Evolutionary conservation across 1,140 invertebrate genomes (phyloP), one percentile per base, ranked within the genome.

Genomic region (Microplitis demolitor): DNA sequence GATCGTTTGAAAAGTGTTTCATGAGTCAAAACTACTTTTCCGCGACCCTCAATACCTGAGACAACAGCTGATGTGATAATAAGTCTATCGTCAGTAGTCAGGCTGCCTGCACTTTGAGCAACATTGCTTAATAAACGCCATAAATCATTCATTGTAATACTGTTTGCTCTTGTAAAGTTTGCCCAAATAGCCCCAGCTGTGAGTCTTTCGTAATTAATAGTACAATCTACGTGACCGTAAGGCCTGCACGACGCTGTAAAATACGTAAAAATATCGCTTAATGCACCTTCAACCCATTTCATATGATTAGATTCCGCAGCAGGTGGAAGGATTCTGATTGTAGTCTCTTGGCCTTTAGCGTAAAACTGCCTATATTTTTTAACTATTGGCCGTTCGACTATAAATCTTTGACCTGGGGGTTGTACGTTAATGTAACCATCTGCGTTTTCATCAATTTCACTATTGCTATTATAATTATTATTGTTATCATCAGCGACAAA

Each of bases 1-100:
- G 68, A 70, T 62, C 13, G 45, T 70, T 70, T 62, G 9, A 35
- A 53, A 3, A 70, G 31, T 51, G 13, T 24, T 58, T 71, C 60
- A 50, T 71, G 39, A 31, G 69, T 51, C 24, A 63, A 33, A 53
- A 14, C 9, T 53, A 51, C 51, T 24, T 58, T 1, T 1, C 69
- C 60, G 3, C 54, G 1, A 11, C 69, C 60, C 24, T 45, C 31
- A 1, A 71, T 58, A 63, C 60, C 60, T 4, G 11, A 4, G 5
- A 71, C 69, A 51, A 63, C 45, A 60, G 37, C 24, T 33, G 56
- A 61, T 62, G 34, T 70, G 9, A 70, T 24, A 9, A 24, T 9
- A 61, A 35, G n/a, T 24, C 34, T 24, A 24, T 60, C 54, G 14
- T 45, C 16, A 4, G 50, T 70, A 58, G 58, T 61, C 4, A 62